These are phyloP conservation scores for Gallinago paraguaiae DNA, from an alignment of 2,113 vertebrate species.

Conservation along the genomic window DNA sequence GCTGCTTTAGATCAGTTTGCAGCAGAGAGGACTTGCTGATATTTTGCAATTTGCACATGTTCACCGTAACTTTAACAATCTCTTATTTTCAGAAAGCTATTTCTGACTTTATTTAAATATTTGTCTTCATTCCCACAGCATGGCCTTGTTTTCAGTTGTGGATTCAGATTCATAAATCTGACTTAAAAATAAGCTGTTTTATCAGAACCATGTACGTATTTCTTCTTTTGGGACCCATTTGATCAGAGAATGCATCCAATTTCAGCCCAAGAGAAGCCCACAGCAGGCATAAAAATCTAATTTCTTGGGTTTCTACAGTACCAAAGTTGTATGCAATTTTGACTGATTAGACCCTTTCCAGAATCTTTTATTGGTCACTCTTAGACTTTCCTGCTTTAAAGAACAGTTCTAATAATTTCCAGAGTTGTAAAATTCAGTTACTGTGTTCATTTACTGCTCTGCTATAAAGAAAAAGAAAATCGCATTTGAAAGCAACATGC, in stretches of 20 bases:
- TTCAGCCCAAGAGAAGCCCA: slow-evolving; percentile 42
- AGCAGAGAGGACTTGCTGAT: slow-evolving; percentile 66
- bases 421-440: neutral
- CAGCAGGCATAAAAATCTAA: slow-evolving; percentile 31
- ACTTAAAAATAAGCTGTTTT: slow-evolving; percentile 65
- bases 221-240: slow-evolving; percentile 55
- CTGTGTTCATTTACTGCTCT: neutral
- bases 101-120: slow-evolving; percentile 68
- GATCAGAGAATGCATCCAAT: slow-evolving; percentile 58
- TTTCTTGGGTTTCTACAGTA: slow-evolving; percentile 40
- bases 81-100: slow-evolving; percentile 62
- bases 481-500: neutral
- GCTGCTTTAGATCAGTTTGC: slow-evolving; percentile 74
- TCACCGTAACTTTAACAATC: slow-evolving; percentile 59
- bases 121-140: neutral
- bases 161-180: slow-evolving; percentile 39
- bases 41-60: slow-evolving; percentile 68
- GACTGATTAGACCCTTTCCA: neutral
- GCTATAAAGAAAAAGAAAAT: neutral
- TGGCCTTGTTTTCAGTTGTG: slow-evolving; percentile 62
- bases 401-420: neutral
- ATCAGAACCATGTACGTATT: slow-evolving; percentile 45
- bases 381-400: neutral
- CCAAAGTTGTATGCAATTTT: neutral
- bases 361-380: neutral